Conservation (phyloP, 2,113 vertebrate species). For the Orthonyx spaldingii region DNA sequence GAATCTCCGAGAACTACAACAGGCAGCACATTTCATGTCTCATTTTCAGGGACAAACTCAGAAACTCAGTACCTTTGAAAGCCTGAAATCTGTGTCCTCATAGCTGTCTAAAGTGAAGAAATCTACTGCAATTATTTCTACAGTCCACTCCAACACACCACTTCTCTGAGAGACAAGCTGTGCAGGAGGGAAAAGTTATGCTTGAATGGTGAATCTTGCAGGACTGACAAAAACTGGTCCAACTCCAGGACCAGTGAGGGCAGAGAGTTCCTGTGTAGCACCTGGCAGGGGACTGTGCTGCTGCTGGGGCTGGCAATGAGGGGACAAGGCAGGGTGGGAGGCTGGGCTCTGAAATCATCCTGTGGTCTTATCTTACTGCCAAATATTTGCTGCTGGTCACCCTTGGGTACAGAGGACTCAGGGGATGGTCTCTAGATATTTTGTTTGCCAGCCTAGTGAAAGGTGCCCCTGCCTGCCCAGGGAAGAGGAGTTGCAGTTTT, state of each 20-base stretch:
- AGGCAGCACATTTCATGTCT: background rate
- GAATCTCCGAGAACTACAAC: background rate
- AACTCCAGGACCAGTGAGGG: background rate
- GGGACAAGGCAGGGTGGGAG: background rate
- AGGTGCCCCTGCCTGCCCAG: background rate
- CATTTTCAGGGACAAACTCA: background rate
- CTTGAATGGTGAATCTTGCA: background rate
- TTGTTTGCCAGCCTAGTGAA: background rate
- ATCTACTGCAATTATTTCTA: background rate
- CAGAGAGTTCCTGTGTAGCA: background rate
- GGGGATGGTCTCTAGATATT: background rate
- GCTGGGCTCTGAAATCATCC: background rate
- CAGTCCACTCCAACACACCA: background rate
- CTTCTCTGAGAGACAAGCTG: background rate
- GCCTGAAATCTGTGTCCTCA: background rate
- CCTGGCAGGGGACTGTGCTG: background rate
- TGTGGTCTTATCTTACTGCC: background rate
- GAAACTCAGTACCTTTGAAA: background rate
- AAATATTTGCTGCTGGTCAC: background rate
- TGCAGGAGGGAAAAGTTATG: background rate
- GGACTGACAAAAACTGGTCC: background rate
- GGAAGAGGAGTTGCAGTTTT: background rate
- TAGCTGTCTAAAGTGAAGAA: fast-evolving
- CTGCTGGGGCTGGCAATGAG: background rate
- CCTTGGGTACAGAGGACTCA: background rate